Evolutionary conservation across 1,140 invertebrate genomes (phyloP).

Genomic region (Propsilocerus akamusi): DNA sequence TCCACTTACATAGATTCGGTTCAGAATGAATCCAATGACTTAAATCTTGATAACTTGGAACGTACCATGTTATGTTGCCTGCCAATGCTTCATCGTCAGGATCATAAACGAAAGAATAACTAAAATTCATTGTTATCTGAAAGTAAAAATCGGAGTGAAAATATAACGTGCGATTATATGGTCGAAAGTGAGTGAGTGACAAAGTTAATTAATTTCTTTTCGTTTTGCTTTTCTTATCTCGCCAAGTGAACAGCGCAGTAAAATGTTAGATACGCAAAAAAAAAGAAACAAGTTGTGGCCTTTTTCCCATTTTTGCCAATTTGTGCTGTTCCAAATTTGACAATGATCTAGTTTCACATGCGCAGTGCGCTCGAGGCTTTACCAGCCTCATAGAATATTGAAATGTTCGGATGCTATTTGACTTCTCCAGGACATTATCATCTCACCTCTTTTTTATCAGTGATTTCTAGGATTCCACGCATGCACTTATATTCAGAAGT

Average conservation of each 20-base stretch:
- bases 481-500: slow-evolving; percentile 64
- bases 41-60: slow-evolving; percentile 45
- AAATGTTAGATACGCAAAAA: neutral
- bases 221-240: neutral
- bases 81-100: slow-evolving; percentile 54
- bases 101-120: slow-evolving; percentile 65
- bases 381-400: too few species aligned
- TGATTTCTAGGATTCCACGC: slow-evolving; percentile 47
- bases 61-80: slow-evolving; percentile 71
- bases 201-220: neutral
- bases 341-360: neutral
- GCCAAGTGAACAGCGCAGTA: neutral
- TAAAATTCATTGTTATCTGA: slow-evolving; percentile 66
- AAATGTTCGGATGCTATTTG: neutral
- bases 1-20: slow-evolving; percentile 24
- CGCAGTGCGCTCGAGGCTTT: too few species aligned
- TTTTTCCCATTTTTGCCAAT: neutral
- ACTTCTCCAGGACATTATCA: neutral
- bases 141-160: neutral
- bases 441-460: slow-evolving; percentile 6
- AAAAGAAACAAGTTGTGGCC: neutral
- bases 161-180: neutral
- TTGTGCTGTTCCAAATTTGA: neutral
- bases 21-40: slow-evolving; percentile 74
- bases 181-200: neutral